Evolutionary conservation across 2,113 vertebrate species (phyloP), one percentile per base, ranked within the genome.

Genomic region (Martes martes): DNA sequence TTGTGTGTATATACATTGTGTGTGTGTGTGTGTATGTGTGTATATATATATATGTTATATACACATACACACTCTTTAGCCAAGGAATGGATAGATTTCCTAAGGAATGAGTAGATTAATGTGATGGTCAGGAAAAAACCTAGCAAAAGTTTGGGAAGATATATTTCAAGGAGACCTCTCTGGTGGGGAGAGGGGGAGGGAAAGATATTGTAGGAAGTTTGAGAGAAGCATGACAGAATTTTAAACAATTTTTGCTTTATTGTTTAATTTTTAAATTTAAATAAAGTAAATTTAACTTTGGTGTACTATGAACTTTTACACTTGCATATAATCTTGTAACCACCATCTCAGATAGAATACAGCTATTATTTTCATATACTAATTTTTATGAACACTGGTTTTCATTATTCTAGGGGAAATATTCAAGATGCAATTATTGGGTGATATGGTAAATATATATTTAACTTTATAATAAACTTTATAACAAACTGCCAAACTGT

Each of bases 81-180:
- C 42, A 86, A 94, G 15, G 18, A 79, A 79, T 61, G 39, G 59
- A 84, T 33, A 69, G 36, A 67, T 69, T 93, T 47, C 31, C 16
- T 59, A 74, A 81, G 28, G 52, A 96, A 63, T 83, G 61, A 67
- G 18, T 96, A 86, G 33, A 94, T 76, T 89, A 59, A 50, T 93
- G 63, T 74, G 50, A 91, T 82, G 45, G 24, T 81, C 4, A 21
- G 81, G 79, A 50, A 63, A 89, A 95, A 82, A 33, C 18, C 10
- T 88, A 82, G 36, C 45, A 42, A 39, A 88, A 82, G 21, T 92
- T 88, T 59, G 18, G 47, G 36, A 82, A 50, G 36, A 78, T 55
- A 83, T 59, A 18, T 61, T 86, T 78, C 78, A 86, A 73, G 18
- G 24, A 78, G 74, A 67, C 36, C 71, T 15, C 31, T 61, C 39